Evolutionary conservation across 2,888 invertebrate species (phyloP), one percentile per base, ranked within the genome.

Genomic region (Dolomedes plantarius): DNA sequence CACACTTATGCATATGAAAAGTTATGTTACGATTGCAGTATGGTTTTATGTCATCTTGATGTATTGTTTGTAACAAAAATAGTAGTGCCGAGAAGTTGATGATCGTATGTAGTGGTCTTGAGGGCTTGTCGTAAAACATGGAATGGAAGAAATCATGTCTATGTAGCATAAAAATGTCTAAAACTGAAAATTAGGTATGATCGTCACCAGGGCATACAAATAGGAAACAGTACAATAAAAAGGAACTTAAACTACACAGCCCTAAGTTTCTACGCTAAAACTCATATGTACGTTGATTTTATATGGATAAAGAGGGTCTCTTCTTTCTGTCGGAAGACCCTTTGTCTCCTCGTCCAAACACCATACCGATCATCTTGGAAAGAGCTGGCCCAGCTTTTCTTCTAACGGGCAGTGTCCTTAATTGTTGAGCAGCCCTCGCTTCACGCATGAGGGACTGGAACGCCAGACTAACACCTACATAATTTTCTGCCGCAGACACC

Each of bases 401-500:
- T 27, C 95, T 92, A 13, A 95, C 95, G 68, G 95, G 93, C 88
- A 95, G 91, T 0, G 94, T 93, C 88, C 93, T 93, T 67, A 95
- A 91, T 46, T 95, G 91, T 88, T 95, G 95, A 0, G 95, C 75
- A 3, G 88, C 77, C 19, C 75, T 67, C 1, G 88, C 88, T 90
- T 95, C 95, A 86, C 93, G 93, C 36, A 95, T 92, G 31, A 95
- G 91, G 67, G 93, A 92, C 90, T 95, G 95, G 90, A 96, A 95
- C 81, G 95, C 94, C 69, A 94, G 93, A 91, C 95, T 95, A 67
- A 95, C 93, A 89, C 94, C 94, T 19, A 94, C 93, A 29, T 94
- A 94, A 91, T 95, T 95, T 91, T 95, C 95, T 0, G 95, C 95
- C 7, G 95, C 95, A 28, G 95, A 95, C n/a, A 95, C 94, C 91